Conservation (phyloP, 2,797 vertebrate species). For the Stomatorhinus walkeri region DNA sequence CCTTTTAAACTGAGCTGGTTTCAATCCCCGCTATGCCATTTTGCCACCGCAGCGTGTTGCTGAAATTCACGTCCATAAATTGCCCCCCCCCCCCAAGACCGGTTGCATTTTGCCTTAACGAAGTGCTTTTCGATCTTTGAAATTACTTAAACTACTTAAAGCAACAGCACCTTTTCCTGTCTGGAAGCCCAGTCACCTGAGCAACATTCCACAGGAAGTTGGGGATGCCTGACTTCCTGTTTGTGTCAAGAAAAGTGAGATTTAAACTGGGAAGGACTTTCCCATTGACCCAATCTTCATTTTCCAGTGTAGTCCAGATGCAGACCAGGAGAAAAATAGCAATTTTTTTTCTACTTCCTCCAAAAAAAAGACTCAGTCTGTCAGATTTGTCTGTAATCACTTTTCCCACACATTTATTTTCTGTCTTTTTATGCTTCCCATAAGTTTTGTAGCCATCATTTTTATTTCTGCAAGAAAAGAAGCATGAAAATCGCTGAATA, state of each 20-base stretch:
- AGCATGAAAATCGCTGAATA: background rate
- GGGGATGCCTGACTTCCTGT: slow-evolving; percentile 14
- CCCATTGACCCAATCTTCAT: background rate
- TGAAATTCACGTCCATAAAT: background rate
- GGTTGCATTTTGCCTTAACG: background rate
- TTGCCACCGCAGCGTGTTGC: background rate
- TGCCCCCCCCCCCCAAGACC: background rate
- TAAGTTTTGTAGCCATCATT: background rate
- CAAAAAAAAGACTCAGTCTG: background rate
- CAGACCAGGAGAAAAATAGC: background rate
- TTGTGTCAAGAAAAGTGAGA: slow-evolving; percentile 14
- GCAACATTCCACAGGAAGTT: slow-evolving; percentile 16
- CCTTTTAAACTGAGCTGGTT: background rate
- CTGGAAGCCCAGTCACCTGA: background rate
- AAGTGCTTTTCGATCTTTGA: background rate
- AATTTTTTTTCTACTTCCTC: background rate
- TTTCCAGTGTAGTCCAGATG: background rate
- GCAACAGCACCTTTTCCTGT: background rate
- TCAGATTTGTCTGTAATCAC: slow-evolving; percentile 12
- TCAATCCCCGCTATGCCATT: background rate
- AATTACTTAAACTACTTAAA: background rate
- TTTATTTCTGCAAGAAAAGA: background rate
- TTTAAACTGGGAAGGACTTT: background rate
- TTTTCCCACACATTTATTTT: background rate
- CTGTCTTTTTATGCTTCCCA: background rate